Base-by-base conservation (phyloP, 2,113 vertebrate species). In the Semnopithecus entellus region DNA sequence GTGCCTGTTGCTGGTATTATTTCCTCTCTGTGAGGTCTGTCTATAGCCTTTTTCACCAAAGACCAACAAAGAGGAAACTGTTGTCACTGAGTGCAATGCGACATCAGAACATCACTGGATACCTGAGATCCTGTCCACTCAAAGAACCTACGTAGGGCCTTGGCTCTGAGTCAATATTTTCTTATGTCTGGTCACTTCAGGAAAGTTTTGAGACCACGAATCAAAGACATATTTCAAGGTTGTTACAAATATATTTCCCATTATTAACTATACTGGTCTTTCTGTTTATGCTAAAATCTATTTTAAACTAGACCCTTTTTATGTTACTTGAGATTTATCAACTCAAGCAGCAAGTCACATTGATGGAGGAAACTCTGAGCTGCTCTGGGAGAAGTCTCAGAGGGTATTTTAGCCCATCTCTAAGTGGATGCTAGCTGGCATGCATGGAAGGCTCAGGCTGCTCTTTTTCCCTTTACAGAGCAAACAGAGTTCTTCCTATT, bases 401-500 rank as follows among this genome's bases (percentile, higher is more conserved):
- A 25, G 82, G 35, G 5, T 11, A 4, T 45, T 1, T 14, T 27
- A 3, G 22, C 32, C 82, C 38, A 1, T 82, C 72, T 30, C 4
- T 57, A 27, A 11, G 1, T 11, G 52, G 25, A 6, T 6, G 66
- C 3, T 1, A 2, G 5, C 79, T 20, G 5, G 12, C 35, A 13
- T 27, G 5, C 38, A 20, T 35, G 5, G 30, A 79, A 52, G 30
- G n/a, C 72, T 96, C 75, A 97, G 78, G 50, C 83, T 90, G 32
- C 66, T 96, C 59, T 96, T 70, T 81, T 86, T 95, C 84, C 76
- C 85, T 96, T 84, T 32, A 0, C 97, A 98, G 98, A 99, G 99
- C 99, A 99, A 99, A 98, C 99, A 99, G 99, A 99, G 99, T 94
- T 99, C 99, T 0, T 99, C 99, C 97, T 99, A 99, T 98, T 99